Percentiles rank a stretch among this genome's conserved stretches.
phyloP scores from a whole-genome alignment of 2,888 invertebrate species.

The Scaeva pyrastri region DNA sequence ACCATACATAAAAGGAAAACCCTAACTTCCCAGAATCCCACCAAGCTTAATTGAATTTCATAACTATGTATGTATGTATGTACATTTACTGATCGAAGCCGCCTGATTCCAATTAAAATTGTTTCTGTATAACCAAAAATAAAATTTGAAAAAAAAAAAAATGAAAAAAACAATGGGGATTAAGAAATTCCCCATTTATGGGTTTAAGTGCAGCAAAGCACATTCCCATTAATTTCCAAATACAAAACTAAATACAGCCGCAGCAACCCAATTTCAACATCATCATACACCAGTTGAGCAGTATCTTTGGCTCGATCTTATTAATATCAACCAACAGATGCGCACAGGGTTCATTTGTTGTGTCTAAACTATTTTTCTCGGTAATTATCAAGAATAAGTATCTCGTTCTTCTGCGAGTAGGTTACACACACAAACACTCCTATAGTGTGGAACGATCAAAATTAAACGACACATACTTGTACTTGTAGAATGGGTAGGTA shows the following conservation, averaged over 20 bases:
- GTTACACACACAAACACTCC: conserved; percentile 18
- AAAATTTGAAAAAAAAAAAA: conserved; percentile 21
- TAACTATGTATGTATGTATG: conserved; percentile 5
- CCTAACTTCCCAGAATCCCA: conserved; percentile 26
- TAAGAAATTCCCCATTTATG: conserved; percentile 74
- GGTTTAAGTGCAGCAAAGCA: conserved; percentile 64
- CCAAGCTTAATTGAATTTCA: conserved; percentile 53
- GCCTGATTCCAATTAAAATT: conserved; percentile 70
- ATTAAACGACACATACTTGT: conserved; percentile 41
- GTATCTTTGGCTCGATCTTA: conserved; percentile 70
- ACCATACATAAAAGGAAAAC: conserved; percentile 27
- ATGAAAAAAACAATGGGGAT: conserved; percentile 40
- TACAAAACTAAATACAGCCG: conserved; percentile 44
- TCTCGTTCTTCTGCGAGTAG: conserved; percentile 32
- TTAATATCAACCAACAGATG: conserved; percentile 73
- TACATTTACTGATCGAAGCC: conserved; percentile 35
- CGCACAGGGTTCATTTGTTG: conserved; percentile 69
- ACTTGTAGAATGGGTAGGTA: neutral
- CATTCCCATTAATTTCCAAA: conserved; percentile 70
- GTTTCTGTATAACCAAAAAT: conserved; percentile 69
- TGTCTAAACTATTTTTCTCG: conserved; percentile 73
- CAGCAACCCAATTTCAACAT: conserved; percentile 63
- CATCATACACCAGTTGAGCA: conserved; percentile 20
- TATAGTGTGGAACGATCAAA: conserved; percentile 56
- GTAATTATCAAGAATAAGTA: conserved; percentile 72